phyloP scores from a whole-genome alignment of 2,113 vertebrate genomes.

The Heterocephalus glaber region DNA sequence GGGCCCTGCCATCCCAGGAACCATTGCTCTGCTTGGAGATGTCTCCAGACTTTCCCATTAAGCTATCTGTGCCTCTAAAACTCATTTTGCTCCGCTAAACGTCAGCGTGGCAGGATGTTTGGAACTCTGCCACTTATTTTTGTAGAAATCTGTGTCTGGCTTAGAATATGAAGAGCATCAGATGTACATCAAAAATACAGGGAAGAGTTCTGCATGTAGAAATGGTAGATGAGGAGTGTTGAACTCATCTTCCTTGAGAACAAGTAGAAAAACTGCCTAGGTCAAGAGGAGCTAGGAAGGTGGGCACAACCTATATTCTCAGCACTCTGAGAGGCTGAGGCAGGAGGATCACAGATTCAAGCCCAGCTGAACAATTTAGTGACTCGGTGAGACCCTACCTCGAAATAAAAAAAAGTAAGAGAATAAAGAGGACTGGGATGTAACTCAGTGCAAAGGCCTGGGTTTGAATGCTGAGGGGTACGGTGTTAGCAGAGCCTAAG shows the following conservation, averaged over 20 bases:
- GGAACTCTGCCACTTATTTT: neutral
- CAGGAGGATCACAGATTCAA: neutral
- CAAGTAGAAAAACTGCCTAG: neutral
- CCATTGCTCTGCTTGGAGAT: neutral
- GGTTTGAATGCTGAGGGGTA: neutral
- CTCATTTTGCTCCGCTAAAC: neutral
- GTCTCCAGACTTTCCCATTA: neutral
- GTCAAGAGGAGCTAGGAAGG: neutral
- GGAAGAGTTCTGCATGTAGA: neutral
- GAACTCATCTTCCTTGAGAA: neutral
- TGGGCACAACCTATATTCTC: neutral
- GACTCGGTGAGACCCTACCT: neutral
- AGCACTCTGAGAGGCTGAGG: neutral
- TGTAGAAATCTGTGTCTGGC: neutral
- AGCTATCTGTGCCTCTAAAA: neutral
- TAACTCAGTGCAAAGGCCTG: neutral
- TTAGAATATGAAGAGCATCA: neutral
- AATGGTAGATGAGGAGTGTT: neutral
- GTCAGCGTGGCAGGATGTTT: neutral
- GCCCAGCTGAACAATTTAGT: neutral
- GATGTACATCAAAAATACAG: neutral
- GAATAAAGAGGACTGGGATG: neutral
- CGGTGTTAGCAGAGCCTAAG: neutral
- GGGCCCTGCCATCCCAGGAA: neutral
- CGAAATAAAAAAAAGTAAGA: neutral